Evolutionary conservation across 1,140 invertebrate species (phyloP), one percentile per base, ranked within the genome.

Genomic region (Trichomalopsis sarcophagae): DNA sequence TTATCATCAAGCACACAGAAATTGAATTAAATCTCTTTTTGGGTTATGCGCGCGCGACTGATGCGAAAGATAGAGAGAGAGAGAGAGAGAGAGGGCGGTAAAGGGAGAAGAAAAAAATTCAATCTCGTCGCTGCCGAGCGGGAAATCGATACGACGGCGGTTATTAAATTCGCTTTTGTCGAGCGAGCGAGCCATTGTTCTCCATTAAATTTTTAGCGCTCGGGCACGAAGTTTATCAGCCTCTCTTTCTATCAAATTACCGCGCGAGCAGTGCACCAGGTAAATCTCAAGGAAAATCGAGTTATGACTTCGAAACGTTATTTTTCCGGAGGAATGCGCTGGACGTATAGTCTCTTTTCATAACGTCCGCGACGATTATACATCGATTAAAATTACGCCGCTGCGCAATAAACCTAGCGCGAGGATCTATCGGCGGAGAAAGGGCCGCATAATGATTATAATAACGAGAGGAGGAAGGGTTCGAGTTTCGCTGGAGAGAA

Each of bases 111-210:
- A 62, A 62, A 62, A 55, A 55, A 55, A 55, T 17, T 62, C 17
- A 62, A 62, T 62, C 55, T n/a, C 55, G 55, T 62, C 55, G 21
- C 33, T 36, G 33, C 17, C 55, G 7, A 17, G 21, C 55, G 68
- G 68, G 68, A 71, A 71, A 71, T 71, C 68, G 68, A 71, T 71
- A 33, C 68, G 68, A 71, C 68, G 68, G 23, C 68, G 68, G 55
- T 71, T 71, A 71, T 71, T 71, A 71, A 71, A 71, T 30, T 71
- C 30, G 27, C 68, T 17, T 71, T 71, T 71, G 68, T 30, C 27
- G 68, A 27, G 68, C 68, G 10, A 69, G 27, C 68, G 68, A 33
- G 68, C 68, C 68, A 71, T 71, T 71, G 68, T 71, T 71, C 68
- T 33, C 68, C 68, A 71, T 71, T 71, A 71, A 71, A 71, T 71